Percentiles rank a stretch among this genome's conserved stretches.
Evolutionary conservation across 1,140 invertebrate genomes (phyloP).

Genomic region (Drosophila micromelanica): DNA sequence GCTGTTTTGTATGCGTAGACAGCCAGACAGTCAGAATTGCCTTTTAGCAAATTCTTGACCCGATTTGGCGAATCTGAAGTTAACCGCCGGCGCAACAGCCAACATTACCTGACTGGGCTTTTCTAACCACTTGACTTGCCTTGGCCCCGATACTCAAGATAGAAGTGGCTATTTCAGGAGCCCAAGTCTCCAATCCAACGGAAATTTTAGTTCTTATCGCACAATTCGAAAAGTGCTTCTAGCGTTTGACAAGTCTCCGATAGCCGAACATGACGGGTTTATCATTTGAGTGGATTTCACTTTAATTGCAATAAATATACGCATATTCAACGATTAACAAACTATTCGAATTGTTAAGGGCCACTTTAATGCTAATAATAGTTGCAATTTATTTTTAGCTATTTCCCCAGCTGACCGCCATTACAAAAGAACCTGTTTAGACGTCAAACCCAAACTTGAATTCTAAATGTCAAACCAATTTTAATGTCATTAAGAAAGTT

Average conservation of each 20-base stretch:
- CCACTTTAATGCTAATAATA: slow-evolving; percentile 9
- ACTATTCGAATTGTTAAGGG: slow-evolving; percentile 1
- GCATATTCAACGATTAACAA: neutral
- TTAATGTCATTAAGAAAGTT: neutral
- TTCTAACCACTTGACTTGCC: slow-evolving; percentile 33
- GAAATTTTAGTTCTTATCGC: slow-evolving; percentile 17
- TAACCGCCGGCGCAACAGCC: slow-evolving; percentile 38
- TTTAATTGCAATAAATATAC: neutral
- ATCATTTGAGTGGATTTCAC: slow-evolving; percentile 5
- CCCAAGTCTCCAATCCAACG: slow-evolving; percentile 17
- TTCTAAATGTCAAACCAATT: neutral
- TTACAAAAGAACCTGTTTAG: slow-evolving; percentile 3
- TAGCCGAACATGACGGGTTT: slow-evolving; percentile 1
- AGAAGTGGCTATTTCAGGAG: slow-evolving; percentile 1
- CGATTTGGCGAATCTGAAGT: slow-evolving; percentile 40
- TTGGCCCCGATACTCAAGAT: slow-evolving; percentile 29
- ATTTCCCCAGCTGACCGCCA: too few species aligned
- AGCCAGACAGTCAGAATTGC: slow-evolving; percentile 20
- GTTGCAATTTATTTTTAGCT: neutral
- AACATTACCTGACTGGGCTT: slow-evolving; percentile 18
- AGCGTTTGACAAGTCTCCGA: neutral
- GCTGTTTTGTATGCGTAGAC: slow-evolving; percentile 51
- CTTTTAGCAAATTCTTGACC: slow-evolving; percentile 56
- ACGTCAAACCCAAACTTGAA: neutral
- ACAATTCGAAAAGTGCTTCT: neutral